Percentiles rank a stretch among this genome's conserved stretches.
phyloP scores from a whole-genome alignment of 1,140 invertebrate genomes.

The Dolichoris vasculosae region DNA sequence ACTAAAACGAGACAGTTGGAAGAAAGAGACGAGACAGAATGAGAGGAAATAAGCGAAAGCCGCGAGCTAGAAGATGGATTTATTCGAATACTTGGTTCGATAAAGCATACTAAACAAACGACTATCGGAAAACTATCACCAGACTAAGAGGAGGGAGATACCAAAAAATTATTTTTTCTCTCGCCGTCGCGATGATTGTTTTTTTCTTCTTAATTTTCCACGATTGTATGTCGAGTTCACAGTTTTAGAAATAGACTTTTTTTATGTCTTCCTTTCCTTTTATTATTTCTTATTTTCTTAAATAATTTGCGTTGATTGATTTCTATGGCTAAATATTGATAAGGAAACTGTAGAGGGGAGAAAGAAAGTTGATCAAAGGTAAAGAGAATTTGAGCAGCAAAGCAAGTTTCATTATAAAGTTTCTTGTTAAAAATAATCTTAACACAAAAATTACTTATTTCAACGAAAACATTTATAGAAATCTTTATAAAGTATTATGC shows the following conservation, averaged over 20 bases:
- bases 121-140: not conserved
- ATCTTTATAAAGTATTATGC: constrained; percentile 18
- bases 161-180: constrained; percentile 27
- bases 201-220: not conserved
- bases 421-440: constrained; percentile 34
- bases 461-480: constrained; percentile 18
- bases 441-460: constrained; percentile 36
- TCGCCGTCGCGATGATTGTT: constrained; percentile 10
- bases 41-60: not conserved
- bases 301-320: constrained; percentile 37
- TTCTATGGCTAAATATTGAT: constrained; percentile 29
- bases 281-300: not conserved
- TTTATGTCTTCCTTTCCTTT: not conserved
- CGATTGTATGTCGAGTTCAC: not conserved
- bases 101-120: constrained; percentile 34
- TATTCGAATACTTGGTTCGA: constrained; percentile 48
- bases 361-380: not conserved
- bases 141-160: not conserved
- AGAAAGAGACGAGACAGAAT: constrained; percentile 24
- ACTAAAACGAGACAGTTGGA: constrained; percentile 43
- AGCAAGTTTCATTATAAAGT: constrained; percentile 4
- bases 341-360: not conserved
- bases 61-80: constrained; percentile 44
- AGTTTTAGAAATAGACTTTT: constrained; percentile 15
- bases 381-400: not conserved